These are phyloP conservation scores for Leucoraja ocellata DNA, from an alignment of 2,797 vertebrate genomes.

Conservation along the genomic window DNA sequence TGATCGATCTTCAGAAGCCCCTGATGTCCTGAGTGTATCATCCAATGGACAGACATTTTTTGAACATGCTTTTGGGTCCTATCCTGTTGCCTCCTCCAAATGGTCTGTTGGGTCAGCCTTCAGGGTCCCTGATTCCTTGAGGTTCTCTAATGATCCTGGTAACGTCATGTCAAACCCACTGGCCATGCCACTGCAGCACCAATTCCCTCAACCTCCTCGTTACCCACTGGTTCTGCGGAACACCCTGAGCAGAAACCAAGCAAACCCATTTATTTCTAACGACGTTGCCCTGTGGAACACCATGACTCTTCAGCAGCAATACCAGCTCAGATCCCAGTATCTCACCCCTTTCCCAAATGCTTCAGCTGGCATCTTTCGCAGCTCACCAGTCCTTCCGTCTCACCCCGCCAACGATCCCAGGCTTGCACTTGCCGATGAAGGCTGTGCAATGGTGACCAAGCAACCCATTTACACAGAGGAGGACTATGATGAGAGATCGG, in stretches of 20 bases:
- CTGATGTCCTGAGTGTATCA: conserved; percentile 71
- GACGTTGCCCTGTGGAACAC: conserved; percentile 95
- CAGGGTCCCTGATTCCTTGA: conserved; percentile 82
- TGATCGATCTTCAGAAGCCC: conserved; percentile 59
- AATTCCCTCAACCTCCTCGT: conserved; percentile 83
- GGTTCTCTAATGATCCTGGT: conserved; percentile 74
- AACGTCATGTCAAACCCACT: conserved; percentile 67
- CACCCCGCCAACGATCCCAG: conserved; percentile 76
- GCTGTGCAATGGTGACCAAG: conserved; percentile 74
- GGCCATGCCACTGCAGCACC: conserved; percentile 79
- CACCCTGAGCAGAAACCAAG: conserved; percentile 78
- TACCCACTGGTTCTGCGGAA: conserved; percentile 90
- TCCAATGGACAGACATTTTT: conserved; percentile 75
- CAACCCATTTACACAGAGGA: conserved; percentile 83
- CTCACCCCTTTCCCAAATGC: conserved; percentile 77
- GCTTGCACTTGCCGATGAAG: conserved; percentile 73
- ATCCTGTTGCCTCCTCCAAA: conserved; percentile 81
- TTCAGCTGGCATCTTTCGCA: conserved; percentile 70
- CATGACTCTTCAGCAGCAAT: conserved; percentile 94
- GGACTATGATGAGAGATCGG: conserved; percentile 88
- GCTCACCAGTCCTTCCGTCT: conserved; percentile 71
- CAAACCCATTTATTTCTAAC: conserved; percentile 79
- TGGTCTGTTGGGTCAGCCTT: conserved; percentile 97
- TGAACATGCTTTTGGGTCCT: conserved; percentile 80
- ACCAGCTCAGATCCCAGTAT: conserved; percentile 89